Conservation (phyloP, 2,113 vertebrate species). For the Anhinga rufa region DNA sequence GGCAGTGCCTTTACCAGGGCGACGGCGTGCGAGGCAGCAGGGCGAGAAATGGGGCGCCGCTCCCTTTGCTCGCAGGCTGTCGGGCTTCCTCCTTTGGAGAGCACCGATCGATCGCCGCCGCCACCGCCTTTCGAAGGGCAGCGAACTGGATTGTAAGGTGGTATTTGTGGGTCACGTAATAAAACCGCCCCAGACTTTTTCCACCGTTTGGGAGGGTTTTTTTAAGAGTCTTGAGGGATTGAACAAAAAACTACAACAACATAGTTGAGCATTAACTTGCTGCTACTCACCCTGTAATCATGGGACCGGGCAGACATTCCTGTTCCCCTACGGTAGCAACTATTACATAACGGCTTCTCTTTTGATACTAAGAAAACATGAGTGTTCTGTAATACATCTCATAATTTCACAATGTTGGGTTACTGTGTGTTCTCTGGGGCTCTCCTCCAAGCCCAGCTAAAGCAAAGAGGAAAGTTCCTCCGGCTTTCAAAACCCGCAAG, state of each 20-base stretch:
- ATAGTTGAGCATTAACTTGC: background rate
- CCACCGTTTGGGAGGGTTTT: background rate
- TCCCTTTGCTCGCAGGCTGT: background rate
- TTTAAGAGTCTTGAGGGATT: background rate
- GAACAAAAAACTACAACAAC: background rate
- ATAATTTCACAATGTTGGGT: background rate
- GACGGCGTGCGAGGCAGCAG: fast-evolving
- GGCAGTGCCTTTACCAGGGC: background rate
- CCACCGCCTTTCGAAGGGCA: background rate
- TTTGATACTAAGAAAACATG: background rate
- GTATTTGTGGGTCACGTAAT: background rate
- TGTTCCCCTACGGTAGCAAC: background rate
- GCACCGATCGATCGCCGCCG: background rate
- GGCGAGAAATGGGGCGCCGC: background rate
- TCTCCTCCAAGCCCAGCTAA: background rate
- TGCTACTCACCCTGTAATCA: background rate
- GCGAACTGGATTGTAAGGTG: background rate
- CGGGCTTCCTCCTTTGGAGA: background rate
- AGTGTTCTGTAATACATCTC: background rate
- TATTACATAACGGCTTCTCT: background rate
- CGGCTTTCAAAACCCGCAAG: background rate
- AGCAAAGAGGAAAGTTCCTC: background rate
- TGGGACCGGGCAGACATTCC: background rate
- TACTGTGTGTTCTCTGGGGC: background rate
- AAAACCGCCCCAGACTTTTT: background rate